Conservation (phyloP, 1,140 invertebrate species). For the Atta colombica region DNA sequence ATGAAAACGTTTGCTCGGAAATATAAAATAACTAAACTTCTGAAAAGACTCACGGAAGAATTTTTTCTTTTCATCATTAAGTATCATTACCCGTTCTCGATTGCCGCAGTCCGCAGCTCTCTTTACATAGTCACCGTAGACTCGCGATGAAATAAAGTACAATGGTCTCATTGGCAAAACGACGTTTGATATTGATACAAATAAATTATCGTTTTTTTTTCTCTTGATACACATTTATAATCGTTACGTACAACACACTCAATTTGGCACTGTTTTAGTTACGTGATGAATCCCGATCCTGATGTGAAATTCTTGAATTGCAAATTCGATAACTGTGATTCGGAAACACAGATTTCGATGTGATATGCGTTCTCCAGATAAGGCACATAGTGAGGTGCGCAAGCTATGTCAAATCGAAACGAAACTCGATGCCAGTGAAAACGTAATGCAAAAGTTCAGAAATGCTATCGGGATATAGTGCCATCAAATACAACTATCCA, state of each 20-base stretch:
- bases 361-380: constrained; percentile 26
- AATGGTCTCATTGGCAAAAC: constrained; percentile 50
- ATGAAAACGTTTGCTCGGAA: background rate
- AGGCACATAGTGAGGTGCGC: constrained; percentile 58
- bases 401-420: constrained; percentile 30
- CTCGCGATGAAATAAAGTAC: constrained; percentile 45
- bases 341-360: constrained; percentile 32
- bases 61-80: constrained; percentile 18
- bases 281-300: background rate
- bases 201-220: constrained; percentile 54
- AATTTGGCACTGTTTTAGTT: constrained; percentile 43
- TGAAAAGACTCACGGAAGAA: background rate
- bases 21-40: constrained; percentile 8
- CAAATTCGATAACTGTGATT: background rate
- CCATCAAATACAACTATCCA: constrained; percentile 40
- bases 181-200: constrained; percentile 66
- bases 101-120: constrained; percentile 6
- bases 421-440: constrained; percentile 20
- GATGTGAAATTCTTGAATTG: background rate
- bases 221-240: constrained; percentile 50
- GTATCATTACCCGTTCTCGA: constrained; percentile 35
- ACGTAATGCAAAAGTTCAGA: background rate
- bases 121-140: background rate
- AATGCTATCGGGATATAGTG: constrained; percentile 42
- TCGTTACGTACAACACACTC: constrained; percentile 42